A percentile compares a stretch with the other conserved stretches of the same genome.
These are phyloP conservation scores for Drosophila percnosoma DNA, from an alignment of 2,888 invertebrate species.

Conservation along the genomic window DNA sequence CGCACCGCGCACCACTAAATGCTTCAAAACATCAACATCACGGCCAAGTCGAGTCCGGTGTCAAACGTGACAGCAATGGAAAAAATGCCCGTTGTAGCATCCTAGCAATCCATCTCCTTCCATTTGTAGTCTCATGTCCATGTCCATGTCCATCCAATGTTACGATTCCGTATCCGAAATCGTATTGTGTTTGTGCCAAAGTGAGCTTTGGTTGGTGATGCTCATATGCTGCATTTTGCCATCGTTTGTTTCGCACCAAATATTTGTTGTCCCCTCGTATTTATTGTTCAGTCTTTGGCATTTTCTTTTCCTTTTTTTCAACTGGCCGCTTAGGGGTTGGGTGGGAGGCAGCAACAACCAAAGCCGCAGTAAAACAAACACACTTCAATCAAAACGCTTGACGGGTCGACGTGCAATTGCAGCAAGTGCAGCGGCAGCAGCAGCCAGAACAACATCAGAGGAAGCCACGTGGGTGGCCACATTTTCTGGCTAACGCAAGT, in stretches of 20 bases:
- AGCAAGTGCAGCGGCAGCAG: constrained; percentile 39
- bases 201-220: constrained; percentile 19
- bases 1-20: constrained; percentile 41
- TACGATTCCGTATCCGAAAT: constrained; percentile 11
- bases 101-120: neutral
- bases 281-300: constrained; percentile 47
- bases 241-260: constrained; percentile 49
- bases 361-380: constrained; percentile 75
- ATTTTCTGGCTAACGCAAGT: constrained; percentile 42
- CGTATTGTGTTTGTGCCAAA: constrained; percentile 52
- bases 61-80: constrained; percentile 3
- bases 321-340: constrained; percentile 6
- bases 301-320: constrained; percentile 3
- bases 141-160: constrained; percentile 46
- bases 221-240: constrained; percentile 42
- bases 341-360: constrained; percentile 27
- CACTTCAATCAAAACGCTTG: constrained; percentile 76
- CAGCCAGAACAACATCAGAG: constrained; percentile 6
- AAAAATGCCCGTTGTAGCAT: constrained; percentile 1
- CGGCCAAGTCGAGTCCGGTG: constrained; percentile 32
- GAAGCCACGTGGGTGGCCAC: constrained; percentile 64
- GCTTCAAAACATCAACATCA: constrained; percentile 40
- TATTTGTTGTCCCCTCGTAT: constrained; percentile 51
- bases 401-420: constrained; percentile 54
- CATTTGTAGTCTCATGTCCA: neutral